Evolutionary conservation across 2,113 vertebrate genomes (phyloP).

Genomic region (Rallus limicola): DNA sequence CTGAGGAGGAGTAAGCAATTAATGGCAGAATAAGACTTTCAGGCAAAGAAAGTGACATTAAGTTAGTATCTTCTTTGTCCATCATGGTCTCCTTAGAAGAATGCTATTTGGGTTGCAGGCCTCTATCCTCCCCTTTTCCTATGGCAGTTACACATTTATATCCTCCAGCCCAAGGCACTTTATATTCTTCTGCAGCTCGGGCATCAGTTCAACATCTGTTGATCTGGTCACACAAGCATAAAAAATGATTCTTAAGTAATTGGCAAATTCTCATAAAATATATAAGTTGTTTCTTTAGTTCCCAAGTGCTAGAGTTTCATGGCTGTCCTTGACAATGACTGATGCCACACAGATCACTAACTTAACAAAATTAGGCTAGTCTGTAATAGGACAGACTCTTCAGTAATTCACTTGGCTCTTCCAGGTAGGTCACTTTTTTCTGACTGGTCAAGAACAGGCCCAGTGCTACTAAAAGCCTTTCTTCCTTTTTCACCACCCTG

Average conservation of each 20-base stretch:
- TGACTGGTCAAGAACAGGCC: neutral
- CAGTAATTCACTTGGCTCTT: neutral
- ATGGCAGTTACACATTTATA: neutral
- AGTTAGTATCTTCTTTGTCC: neutral
- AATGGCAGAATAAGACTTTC: constrained; percentile 6
- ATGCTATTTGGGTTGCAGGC: neutral
- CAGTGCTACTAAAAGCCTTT: neutral
- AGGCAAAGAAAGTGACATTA: constrained; percentile 7
- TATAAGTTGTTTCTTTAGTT: neutral
- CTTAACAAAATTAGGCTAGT: neutral
- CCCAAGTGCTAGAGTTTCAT: neutral
- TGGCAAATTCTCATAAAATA: neutral
- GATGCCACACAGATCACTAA: neutral
- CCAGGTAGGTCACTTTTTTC: neutral
- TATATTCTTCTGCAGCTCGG: neutral
- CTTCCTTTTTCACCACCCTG: neutral
- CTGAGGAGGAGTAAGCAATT: neutral
- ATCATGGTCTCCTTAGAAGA: neutral
- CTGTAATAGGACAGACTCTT: neutral
- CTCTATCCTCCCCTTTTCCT: neutral
- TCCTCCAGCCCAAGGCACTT: neutral
- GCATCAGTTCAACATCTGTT: neutral
- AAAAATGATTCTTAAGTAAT: neutral
- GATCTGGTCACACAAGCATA: neutral
- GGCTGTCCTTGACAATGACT: neutral